Evolutionary conservation across 2,888 invertebrate species (phyloP).

Genomic region (Chloromyia formosa): DNA sequence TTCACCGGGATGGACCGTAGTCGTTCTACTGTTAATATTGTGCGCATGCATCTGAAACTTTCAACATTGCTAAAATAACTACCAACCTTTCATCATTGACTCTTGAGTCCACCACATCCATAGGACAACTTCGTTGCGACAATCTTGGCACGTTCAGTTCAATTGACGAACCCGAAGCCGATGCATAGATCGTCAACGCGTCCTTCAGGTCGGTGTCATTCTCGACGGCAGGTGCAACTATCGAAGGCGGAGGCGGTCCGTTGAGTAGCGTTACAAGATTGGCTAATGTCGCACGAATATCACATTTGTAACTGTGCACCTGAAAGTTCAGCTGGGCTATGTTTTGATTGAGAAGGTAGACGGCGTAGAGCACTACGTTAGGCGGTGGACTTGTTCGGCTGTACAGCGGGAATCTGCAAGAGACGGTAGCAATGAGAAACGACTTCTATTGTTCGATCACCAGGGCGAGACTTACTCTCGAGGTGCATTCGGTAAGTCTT

Average conservation of each 20-base stretch:
- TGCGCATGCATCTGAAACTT: too few relatives aligned
- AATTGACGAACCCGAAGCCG: slow-evolving; percentile 59
- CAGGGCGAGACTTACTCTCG: slow-evolving; percentile 70
- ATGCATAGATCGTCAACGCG: slow-evolving; percentile 39
- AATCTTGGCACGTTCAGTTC: slow-evolving; percentile 59
- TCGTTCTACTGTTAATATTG: too few relatives aligned
- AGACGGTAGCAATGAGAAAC: slow-evolving; percentile 24
- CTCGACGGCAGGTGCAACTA: slow-evolving; percentile 5
- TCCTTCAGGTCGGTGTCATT: slow-evolving; percentile 21
- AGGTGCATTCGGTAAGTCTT: slow-evolving; percentile 73
- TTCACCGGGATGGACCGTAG: too few relatives aligned
- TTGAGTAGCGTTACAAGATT: slow-evolving; percentile 59
- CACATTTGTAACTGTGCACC: slow-evolving; percentile 55
- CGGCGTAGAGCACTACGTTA: slow-evolving; percentile 78
- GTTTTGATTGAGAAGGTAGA: slow-evolving; percentile 93
- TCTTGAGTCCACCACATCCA: slow-evolving; percentile 41
- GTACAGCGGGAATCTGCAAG: slow-evolving; percentile 82
- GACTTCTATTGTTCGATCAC: too few relatives aligned
- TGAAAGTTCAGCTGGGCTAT: slow-evolving; percentile 81
- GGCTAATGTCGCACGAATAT: slow-evolving; percentile 59
- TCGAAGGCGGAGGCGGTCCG: slow-evolving; percentile 37
- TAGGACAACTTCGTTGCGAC: slow-evolving; percentile 37
- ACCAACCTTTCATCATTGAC: slow-evolving; percentile 44
- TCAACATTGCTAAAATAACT: too few relatives aligned
- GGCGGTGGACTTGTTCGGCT: slow-evolving; percentile 61